Evolutionary conservation across 2,113 vertebrate species (phyloP), one percentile per base, ranked within the genome.

Genomic region (Hippopotamus amphibius): DNA sequence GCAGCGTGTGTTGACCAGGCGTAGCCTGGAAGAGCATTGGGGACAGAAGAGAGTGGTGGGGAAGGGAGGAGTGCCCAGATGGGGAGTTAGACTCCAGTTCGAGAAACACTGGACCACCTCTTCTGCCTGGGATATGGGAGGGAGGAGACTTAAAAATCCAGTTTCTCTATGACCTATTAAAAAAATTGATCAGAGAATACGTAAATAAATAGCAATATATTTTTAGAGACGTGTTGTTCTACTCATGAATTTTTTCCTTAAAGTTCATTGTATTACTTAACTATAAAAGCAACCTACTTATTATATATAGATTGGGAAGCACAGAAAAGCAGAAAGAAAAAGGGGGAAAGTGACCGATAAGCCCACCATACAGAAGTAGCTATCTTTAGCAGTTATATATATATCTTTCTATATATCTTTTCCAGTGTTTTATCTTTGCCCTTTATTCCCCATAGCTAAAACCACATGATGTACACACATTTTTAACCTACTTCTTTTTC

Each of bases 181-280:
- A 95, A 68, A 77, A 95, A 77, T 72, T 16, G 22, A 65, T 76
- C 46, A 79, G 3, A 83, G 21, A 8, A 59, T 48, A 26, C 19
- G 55, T 93, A 97, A 97, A 91, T 94, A 89, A 94, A 86, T 77
- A 79, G 66, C 37, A 79, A 30, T 33, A 53, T 71, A 86, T 33
- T 81, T 97, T 92, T 85, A 94, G 81, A 94, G 85, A 95, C 93
- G n/a, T 83, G 10, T 89, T 83, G 10, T 89, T 59, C 71, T 85
- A 90, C 37, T 88, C 50, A 53, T 72, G 53, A 69, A 22, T 41
- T 76, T 95, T 89, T 88, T 80, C 33, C 69, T 91, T 94, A 37
- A 96, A 57, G 41, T 83, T 96, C 89, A 84, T 89, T 43, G 11
- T 88, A 92, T 93, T 89, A 87, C 71, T 88, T 96, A 91, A 88